Conservation (phyloP, 2,888 invertebrate species). For the Ormyrus labotus region DNA sequence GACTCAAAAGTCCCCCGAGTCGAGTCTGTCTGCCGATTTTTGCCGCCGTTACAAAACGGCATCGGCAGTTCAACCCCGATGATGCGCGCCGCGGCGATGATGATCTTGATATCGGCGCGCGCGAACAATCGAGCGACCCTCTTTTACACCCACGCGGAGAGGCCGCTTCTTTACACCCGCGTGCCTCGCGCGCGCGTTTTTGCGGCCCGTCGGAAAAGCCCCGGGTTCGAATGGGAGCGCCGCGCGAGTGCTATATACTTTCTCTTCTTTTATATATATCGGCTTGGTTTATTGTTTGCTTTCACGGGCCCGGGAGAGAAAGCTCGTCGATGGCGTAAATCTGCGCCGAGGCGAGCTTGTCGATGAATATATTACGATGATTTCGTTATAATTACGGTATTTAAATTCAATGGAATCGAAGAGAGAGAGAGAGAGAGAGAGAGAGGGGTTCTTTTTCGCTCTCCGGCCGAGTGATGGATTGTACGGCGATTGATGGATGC, state of each 20-base stretch:
- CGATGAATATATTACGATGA: slow-evolving; percentile 37
- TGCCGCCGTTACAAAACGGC: too few species aligned
- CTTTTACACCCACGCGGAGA: slow-evolving; percentile 25
- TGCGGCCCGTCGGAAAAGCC: slow-evolving; percentile 26
- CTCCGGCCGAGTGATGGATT: too few species aligned
- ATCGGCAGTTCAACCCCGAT: neutral
- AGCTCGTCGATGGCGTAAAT: slow-evolving; percentile 28
- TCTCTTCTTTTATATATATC: slow-evolving; percentile 52
- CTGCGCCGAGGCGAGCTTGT: neutral
- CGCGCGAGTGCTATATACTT: slow-evolving; percentile 26
- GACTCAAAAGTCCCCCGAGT: too few species aligned
- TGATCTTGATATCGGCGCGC: neutral
- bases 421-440: neutral
- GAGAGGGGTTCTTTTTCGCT: too few species aligned
- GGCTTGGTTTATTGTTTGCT: slow-evolving; percentile 54
- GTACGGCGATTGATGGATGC: too few species aligned
- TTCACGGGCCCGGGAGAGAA: slow-evolving; percentile 38
- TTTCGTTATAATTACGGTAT: slow-evolving; percentile 45
- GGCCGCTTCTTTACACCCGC: neutral
- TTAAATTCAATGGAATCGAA: slow-evolving; percentile 16
- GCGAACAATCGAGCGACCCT: slow-evolving; percentile 40
- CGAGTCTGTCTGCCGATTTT: too few species aligned
- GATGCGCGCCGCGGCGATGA: neutral
- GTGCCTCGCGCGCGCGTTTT: neutral
- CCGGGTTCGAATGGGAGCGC: slow-evolving; percentile 38